These are phyloP conservation scores for Drosophila carrolli DNA, from an alignment of 1,140 invertebrate species.

Conservation along the genomic window DNA sequence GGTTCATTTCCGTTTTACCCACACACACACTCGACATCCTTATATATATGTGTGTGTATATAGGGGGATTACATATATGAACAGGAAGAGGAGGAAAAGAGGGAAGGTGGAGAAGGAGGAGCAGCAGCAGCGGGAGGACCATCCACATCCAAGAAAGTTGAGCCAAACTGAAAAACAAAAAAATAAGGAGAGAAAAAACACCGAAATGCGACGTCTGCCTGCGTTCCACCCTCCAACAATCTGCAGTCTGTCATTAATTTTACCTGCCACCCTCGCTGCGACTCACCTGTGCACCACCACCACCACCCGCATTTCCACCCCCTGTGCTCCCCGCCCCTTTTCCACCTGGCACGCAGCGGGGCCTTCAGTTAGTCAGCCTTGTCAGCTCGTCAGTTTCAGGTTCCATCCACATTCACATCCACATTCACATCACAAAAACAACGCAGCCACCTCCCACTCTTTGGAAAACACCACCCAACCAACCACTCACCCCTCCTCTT, in stretches of 20 bases:
- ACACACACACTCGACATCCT: slow-evolving; percentile 17
- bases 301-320: neutral
- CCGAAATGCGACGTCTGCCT: slow-evolving; percentile 42
- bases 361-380: slow-evolving; percentile 73
- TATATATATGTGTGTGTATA: neutral
- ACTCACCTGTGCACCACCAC: slow-evolving; percentile 7
- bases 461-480: neutral
- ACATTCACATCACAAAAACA: slow-evolving; percentile 32
- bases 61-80: neutral
- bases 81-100: neutral
- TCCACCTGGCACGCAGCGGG: slow-evolving; percentile 55
- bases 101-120: neutral
- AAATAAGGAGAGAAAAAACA: slow-evolving; percentile 23
- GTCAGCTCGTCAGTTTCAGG: slow-evolving; percentile 71
- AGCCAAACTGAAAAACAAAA: slow-evolving; percentile 10
- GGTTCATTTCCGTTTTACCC: slow-evolving; percentile 70
- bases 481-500: neutral
- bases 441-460: slow-evolving; percentile 40
- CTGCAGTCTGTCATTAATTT: slow-evolving; percentile 61
- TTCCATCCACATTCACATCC: slow-evolving; percentile 58
- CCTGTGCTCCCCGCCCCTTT: neutral
- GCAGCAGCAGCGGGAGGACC: slow-evolving; percentile 11
- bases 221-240: slow-evolving; percentile 48
- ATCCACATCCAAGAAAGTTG: slow-evolving; percentile 45
- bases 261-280: slow-evolving; percentile 42